These are phyloP conservation scores for Anguilla japonica DNA, from an alignment of 2,113 vertebrate genomes.

Conservation along the genomic window DNA sequence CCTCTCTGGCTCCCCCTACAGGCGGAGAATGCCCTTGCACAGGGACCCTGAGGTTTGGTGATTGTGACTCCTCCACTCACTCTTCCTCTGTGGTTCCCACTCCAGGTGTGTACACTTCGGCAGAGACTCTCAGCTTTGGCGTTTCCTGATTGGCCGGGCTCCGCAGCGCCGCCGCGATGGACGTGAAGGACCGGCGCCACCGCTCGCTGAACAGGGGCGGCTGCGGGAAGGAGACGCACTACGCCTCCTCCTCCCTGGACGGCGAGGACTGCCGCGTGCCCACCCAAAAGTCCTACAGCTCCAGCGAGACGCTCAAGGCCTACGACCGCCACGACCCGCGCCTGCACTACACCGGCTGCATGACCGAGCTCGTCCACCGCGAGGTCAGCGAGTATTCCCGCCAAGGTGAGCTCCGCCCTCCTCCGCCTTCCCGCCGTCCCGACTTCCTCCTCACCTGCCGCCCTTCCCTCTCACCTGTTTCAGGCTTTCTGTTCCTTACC, in stretches of 20 bases:
- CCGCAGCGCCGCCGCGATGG: conserved; percentile 61
- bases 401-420: conserved; percentile 69
- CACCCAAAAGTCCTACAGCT: conserved; percentile 83
- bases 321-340: conserved; percentile 77
- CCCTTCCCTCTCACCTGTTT: background rate
- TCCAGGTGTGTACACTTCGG: background rate
- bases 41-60: background rate
- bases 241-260: conserved; percentile 80
- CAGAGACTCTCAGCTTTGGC: background rate
- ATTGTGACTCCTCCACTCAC: too few relatives aligned
- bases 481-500: background rate
- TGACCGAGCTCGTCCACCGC: conserved; percentile 80
- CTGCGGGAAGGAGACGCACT: conserved; percentile 77
- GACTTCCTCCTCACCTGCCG: background rate
- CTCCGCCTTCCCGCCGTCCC: background rate
- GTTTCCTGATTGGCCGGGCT: background rate
- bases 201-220: conserved; percentile 76
- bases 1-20: conserved; percentile 15
- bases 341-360: conserved; percentile 79
- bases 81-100: background rate
- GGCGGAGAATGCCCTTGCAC: conserved; percentile 15
- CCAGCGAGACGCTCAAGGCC: conserved; percentile 79
- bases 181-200: conserved; percentile 78
- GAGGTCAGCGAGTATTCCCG: conserved; percentile 80
- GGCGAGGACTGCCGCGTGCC: conserved; percentile 77